These are phyloP conservation scores for Ericerus pela DNA, from an alignment of 1,140 invertebrate genomes.

Conservation along the genomic window DNA sequence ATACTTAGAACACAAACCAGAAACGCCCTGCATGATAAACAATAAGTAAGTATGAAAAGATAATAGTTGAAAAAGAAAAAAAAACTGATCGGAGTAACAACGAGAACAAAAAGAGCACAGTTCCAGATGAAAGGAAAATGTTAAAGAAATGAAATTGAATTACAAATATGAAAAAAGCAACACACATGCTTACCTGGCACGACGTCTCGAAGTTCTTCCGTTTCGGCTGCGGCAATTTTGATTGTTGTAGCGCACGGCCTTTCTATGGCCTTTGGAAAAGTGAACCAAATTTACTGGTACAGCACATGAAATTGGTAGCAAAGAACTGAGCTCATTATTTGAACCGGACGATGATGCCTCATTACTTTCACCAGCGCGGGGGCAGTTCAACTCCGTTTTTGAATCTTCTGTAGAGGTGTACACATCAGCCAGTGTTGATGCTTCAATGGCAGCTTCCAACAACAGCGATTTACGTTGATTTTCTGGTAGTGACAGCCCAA, in stretches of 20 bases:
- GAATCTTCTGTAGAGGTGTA: not conserved
- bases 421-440: not conserved
- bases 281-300: not conserved
- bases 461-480: not conserved
- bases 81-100: no score
- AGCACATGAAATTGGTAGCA: slow-evolving; percentile 39
- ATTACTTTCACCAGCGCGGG: slow-evolving; percentile 13
- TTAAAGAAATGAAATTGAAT: no score
- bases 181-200: slow-evolving; percentile 14
- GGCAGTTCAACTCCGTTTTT: not conserved
- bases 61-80: no score
- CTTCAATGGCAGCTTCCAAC: not conserved
- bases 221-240: not conserved
- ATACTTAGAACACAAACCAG: no score
- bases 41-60: no score
- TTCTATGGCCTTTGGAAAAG: slow-evolving; percentile 4
- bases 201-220: slow-evolving; percentile 12
- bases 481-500: not conserved
- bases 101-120: no score
- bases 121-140: no score
- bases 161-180: no score
- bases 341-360: slow-evolving; percentile 36
- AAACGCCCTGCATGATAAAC: no score
- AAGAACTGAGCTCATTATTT: slow-evolving; percentile 42
- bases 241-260: not conserved